phyloP scores from a whole-genome alignment of 2,888 invertebrate species.

The Agelastica alni region DNA sequence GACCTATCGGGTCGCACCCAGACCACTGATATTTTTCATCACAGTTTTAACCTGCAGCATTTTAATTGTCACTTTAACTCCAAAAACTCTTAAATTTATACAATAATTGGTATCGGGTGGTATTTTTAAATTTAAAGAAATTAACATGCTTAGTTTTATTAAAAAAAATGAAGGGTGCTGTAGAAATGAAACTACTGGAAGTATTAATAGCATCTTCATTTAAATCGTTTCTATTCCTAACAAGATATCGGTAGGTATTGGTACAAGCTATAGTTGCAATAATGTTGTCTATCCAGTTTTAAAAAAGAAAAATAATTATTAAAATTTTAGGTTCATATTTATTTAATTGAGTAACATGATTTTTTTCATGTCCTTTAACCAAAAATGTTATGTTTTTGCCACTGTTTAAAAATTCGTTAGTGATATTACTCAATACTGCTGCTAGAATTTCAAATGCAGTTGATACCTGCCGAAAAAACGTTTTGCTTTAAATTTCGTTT shows the following conservation, averaged over 20 bases:
- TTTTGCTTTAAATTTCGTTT: slow-evolving; percentile 41
- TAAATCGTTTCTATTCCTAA: slow-evolving; percentile 24
- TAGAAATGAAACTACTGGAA: slow-evolving; percentile 54
- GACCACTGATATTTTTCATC: too few relatives aligned
- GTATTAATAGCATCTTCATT: slow-evolving; percentile 1
- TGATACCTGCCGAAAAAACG: slow-evolving; percentile 45
- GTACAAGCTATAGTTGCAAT: slow-evolving; percentile 40
- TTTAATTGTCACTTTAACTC: slow-evolving; percentile 34
- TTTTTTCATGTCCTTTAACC: slow-evolving; percentile 45
- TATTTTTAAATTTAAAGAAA: slow-evolving; percentile 43
- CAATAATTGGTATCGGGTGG: slow-evolving; percentile 44
- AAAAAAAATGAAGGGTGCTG: slow-evolving; percentile 43
- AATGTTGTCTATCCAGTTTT: slow-evolving; percentile 44
- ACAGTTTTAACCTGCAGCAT: not conserved
- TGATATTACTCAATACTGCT: slow-evolving; percentile 44
- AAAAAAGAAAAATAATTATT: slow-evolving; percentile 46
- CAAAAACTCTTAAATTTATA: slow-evolving; percentile 45
- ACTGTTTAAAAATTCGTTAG: slow-evolving; percentile 40
- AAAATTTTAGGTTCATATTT: slow-evolving; percentile 48
- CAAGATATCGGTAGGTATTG: slow-evolving; percentile 44
- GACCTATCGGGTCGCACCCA: too few relatives aligned
- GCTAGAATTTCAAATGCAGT: slow-evolving; percentile 47
- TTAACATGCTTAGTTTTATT: slow-evolving; percentile 43
- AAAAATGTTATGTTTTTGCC: slow-evolving; percentile 36
- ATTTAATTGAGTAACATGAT: slow-evolving; percentile 42